Evolutionary conservation across 1,140 invertebrate genomes (phyloP), one percentile per base, ranked within the genome.

Genomic region (Gerris buenoi): DNA sequence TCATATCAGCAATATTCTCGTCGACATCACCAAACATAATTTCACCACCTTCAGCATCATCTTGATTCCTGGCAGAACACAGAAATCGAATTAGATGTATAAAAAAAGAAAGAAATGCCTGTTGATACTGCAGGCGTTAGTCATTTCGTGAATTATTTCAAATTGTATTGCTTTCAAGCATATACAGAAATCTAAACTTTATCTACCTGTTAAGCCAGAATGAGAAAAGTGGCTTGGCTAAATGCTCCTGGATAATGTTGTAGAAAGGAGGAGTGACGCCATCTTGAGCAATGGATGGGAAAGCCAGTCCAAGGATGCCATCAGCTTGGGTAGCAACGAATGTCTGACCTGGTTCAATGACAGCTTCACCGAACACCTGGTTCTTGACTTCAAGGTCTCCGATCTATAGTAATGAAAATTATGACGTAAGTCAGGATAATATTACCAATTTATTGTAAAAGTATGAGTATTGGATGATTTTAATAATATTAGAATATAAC

Each of bases 221-320:
- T 18, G 66, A 67, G 26, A 67, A 58, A n/a, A 63, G 22, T 3
- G 66, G 66, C 28, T 56, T 33, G 22, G 27, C 1, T 3, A 67
- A 14, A 29, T 22, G 25, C 1, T 26, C 14, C 1, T 58, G 14
- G 26, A 68, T 63, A 27, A 65, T 46, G 58, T 33, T 65, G 58
- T 29, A 65, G 56, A 68, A 63, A 3, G 67, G 67, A n/a, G 67
- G 67, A 15, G 58, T 29, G 1, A 25, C 23, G 5, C 60, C 22
- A 15, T 33, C 25, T 27, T 26, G 2, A 18, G 67, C 46, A 5
- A 68, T 27, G 15, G 27, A 25, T 3, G 67, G 67, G 29, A 68
- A 68, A 1, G 27, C 67, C 1, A 68, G 27, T 1, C 67, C 67
- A 10, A 68, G 25, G 29, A 68, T 68, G n/a, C 67, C 67, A 46